These are phyloP conservation scores for Phallusia fumigata DNA, from an alignment of 23 tunicate species.

Conservation along the genomic window DNA sequence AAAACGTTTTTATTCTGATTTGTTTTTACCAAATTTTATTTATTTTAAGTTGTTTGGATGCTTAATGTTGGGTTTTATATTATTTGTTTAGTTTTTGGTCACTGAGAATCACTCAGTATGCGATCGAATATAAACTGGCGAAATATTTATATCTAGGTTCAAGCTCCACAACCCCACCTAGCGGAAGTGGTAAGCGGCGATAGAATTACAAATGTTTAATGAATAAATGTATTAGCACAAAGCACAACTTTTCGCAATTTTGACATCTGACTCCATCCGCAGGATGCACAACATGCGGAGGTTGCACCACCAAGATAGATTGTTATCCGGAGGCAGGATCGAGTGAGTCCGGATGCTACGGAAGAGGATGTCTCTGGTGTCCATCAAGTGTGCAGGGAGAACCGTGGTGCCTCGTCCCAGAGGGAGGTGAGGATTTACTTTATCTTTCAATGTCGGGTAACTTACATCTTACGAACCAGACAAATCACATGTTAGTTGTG, in stretches of 20 bases:
- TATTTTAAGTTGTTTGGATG: too few species aligned
- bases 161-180: not conserved
- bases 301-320: conserved; percentile 69
- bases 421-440: conserved; percentile 33
- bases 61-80: too few species aligned
- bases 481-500: too few species aligned
- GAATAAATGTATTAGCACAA: too few species aligned
- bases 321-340: conserved; percentile 98
- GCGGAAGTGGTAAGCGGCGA: not conserved
- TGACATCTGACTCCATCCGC: not conserved
- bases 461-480: too few species aligned
- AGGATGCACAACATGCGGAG: conserved; percentile 43
- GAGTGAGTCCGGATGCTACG: conserved; percentile 77
- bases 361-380: conserved; percentile 94
- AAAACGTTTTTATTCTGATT: too few species aligned
- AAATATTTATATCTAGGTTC: not conserved
- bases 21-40: too few species aligned
- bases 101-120: too few species aligned
- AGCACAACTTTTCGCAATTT: not conserved
- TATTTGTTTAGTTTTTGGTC: too few species aligned
- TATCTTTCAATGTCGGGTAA: not conserved
- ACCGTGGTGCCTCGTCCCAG: conserved; percentile 93
- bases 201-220: not conserved
- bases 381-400: conserved; percentile 51
- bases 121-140: too few species aligned